A percentile compares a stretch with the other conserved stretches of the same genome.
These are phyloP conservation scores for Listrodromus nycthemerus DNA, from an alignment of 2,888 invertebrate genomes.

Conservation along the genomic window DNA sequence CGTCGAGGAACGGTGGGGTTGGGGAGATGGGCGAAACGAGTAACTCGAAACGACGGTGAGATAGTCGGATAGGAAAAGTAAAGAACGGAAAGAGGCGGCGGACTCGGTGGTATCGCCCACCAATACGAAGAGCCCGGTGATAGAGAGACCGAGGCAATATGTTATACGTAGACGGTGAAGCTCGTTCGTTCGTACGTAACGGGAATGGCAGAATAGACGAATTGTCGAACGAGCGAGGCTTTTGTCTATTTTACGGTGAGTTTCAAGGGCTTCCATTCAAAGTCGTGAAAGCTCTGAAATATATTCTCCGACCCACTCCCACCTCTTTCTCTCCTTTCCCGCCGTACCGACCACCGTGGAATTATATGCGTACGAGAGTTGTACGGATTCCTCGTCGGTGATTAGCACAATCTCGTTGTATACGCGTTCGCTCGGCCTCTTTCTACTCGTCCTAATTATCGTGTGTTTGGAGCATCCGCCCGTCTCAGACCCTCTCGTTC, in stretches of 20 bases:
- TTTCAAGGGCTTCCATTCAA: conserved; percentile 82
- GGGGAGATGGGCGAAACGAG: conserved; percentile 45
- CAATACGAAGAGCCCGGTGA: not conserved
- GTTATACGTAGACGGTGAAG: conserved; percentile 76
- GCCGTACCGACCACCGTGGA: not conserved
- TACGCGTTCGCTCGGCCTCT: not conserved
- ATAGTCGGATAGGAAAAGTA: conserved; percentile 64
- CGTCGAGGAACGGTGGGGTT: conserved; percentile 25
- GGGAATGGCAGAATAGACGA: conserved; percentile 81
- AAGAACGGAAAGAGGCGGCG: conserved; percentile 27
- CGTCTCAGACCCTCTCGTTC: conserved; percentile 1
- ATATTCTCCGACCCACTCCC: conserved; percentile 76
- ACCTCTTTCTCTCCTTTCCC: not conserved
- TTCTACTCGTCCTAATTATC: conserved; percentile 77
- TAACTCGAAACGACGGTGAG: conserved; percentile 52
- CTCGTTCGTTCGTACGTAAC: conserved; percentile 81
- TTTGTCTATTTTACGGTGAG: conserved; percentile 83
- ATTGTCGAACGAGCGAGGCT: conserved; percentile 81
- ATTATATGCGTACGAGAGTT: conserved; percentile 20
- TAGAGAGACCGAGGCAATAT: conserved; percentile 75
- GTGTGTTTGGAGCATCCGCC: conserved; percentile 77
- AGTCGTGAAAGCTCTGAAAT: conserved; percentile 81
- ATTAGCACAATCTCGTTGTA: conserved; percentile 64
- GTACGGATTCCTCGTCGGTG: conserved; percentile 70
- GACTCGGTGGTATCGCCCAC: conserved; percentile 14